Conservation (phyloP, 1,140 invertebrate genomes). For the Diorhabda elongata region DNA sequence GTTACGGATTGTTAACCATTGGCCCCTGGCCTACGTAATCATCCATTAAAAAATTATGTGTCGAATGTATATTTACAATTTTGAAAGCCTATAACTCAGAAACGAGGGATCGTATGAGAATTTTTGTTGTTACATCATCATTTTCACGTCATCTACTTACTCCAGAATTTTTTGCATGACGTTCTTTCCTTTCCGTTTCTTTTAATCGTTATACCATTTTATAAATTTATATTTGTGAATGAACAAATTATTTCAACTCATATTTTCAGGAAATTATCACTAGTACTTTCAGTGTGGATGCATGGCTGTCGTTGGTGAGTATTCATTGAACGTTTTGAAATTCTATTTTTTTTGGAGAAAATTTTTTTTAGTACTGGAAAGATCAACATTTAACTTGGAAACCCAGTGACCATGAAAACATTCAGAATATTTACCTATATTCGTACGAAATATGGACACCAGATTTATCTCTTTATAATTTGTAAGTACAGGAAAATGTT, state of each 20-base stretch:
- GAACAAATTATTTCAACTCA: constrained; percentile 5
- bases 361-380: constrained; percentile 44
- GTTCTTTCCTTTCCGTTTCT: too few relatives aligned
- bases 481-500: constrained; percentile 40
- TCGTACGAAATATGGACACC: constrained; percentile 50
- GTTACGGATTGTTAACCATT: too few relatives aligned
- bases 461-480: constrained; percentile 51
- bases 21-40: too few relatives aligned
- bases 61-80: too few relatives aligned
- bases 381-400: constrained; percentile 52
- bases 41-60: too few relatives aligned
- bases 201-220: too few relatives aligned
- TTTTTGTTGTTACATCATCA: too few relatives aligned
- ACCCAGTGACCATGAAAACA: constrained; percentile 46
- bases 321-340: background rate
- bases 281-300: constrained; percentile 34
- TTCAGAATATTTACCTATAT: constrained; percentile 44
- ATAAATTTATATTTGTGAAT: too few relatives aligned
- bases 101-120: too few relatives aligned
- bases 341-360: constrained; percentile 4
- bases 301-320: constrained; percentile 40
- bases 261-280: constrained; percentile 30
- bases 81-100: too few relatives aligned
- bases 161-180: too few relatives aligned
- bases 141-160: too few relatives aligned